Evolutionary conservation across 2,888 invertebrate genomes (phyloP).

Genomic region (Microplitis manilae): DNA sequence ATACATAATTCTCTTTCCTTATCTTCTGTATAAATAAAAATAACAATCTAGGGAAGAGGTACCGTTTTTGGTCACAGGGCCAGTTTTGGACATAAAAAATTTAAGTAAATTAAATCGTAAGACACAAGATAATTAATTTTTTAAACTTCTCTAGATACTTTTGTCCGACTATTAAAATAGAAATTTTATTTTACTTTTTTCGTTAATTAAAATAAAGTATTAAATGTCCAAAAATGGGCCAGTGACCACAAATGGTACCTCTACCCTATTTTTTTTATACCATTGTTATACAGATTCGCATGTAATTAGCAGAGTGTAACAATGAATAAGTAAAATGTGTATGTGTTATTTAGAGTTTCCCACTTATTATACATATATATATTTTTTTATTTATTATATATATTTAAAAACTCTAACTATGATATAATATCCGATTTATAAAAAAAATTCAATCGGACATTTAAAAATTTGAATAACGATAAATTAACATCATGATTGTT

Average conservation of each 20-base stretch:
- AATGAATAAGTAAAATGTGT: conserved; percentile 62
- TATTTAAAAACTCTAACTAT: conserved; percentile 1
- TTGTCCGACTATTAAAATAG: too few relatives aligned
- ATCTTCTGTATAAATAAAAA: conserved; percentile 66
- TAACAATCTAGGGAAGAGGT: conserved; percentile 57
- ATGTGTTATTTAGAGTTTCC: conserved; percentile 49
- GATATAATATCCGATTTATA: background rate
- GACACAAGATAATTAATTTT: too few relatives aligned
- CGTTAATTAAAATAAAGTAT: too few relatives aligned
- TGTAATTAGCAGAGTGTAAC: conserved; percentile 64
- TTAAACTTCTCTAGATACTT: too few relatives aligned
- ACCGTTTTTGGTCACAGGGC: too few relatives aligned
- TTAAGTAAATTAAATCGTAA: too few relatives aligned
- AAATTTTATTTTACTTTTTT: too few relatives aligned
- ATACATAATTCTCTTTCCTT: conserved; percentile 53
- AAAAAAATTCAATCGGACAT: background rate
- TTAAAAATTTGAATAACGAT: conserved; percentile 10
- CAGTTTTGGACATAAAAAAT: too few relatives aligned
- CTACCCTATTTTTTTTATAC: conserved; percentile 48
- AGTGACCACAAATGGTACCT: too few relatives aligned
- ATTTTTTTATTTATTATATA: conserved; percentile 23
- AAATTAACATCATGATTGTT: background rate
- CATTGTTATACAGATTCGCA: conserved; percentile 63
- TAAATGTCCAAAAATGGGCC: too few relatives aligned
- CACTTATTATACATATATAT: conserved; percentile 23